Conservation (phyloP, 2,888 invertebrate genomes). For the Omphaloscelis lunosa region DNA sequence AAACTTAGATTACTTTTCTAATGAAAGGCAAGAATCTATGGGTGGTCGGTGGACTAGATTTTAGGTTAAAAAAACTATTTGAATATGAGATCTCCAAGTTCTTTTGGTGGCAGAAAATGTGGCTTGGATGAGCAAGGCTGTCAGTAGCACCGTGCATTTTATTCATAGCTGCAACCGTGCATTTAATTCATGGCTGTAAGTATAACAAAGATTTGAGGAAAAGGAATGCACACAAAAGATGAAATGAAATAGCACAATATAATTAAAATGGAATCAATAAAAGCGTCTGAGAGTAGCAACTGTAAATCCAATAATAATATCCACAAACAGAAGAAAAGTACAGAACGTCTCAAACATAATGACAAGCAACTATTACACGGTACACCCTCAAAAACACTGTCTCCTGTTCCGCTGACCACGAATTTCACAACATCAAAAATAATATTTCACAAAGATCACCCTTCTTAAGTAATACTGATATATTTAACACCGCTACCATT, state of each 20-base stretch:
- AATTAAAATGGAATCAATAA: background rate
- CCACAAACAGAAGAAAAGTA: background rate
- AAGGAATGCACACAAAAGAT: no score
- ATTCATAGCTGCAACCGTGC: no score
- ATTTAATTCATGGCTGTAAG: no score
- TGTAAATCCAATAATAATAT: no score
- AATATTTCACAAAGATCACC: constrained; percentile 45
- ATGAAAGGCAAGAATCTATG: constrained; percentile 51
- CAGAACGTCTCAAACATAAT: background rate
- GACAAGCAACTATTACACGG: constrained; percentile 3
- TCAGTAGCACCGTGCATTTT: no score
- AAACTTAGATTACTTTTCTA: constrained; percentile 64
- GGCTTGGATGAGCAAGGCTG: background rate
- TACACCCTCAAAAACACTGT: constrained; percentile 1
- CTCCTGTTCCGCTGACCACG: constrained; percentile 3
- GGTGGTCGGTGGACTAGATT: constrained; percentile 56
- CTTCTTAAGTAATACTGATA: constrained; percentile 66
- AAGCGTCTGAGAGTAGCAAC: no score
- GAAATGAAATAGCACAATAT: background rate
- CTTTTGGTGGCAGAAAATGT: background rate
- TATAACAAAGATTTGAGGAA: no score
- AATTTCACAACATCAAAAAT: constrained; percentile 26
- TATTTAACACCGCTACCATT: constrained; percentile 64
- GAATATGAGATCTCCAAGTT: background rate
- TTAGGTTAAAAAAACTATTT: constrained; percentile 17